Base-by-base conservation (phyloP, 2,113 vertebrate species). In the Chloebia gouldiae region DNA sequence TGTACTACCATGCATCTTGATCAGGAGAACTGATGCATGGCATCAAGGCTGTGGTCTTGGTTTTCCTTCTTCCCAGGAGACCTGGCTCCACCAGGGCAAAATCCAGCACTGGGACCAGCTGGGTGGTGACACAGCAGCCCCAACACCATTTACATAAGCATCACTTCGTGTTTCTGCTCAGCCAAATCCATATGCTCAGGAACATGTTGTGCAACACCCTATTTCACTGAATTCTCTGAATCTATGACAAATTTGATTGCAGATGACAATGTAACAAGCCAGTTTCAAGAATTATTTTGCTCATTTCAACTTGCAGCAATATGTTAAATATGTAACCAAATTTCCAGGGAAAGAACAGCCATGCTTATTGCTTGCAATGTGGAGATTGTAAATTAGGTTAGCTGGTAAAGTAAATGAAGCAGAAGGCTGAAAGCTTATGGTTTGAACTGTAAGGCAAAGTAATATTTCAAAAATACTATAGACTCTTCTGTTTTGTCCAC, bases 41-140 rank as follows among this genome's bases (percentile, higher is more conserved):
- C 40, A 68, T 50, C 42, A 70, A 28, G 24, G 30, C 60, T 71
- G 35, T 80, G n/a, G 15, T 45, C 15, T 78, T 63, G 37, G 14
- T 30, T 15, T 72, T 30, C 42, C 31, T 61, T 15, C 45, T 79
- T 53, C 37, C 57, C 31, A 42, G 63, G 13, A 69, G 13, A 56
- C 4, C 21, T 59, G 47, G 22, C 11, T 88, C 28, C 28, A 28
- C 22, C 28, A 44, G 27, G 50, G 20, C 16, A 22, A 68, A 64
- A 25, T 8, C 37, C 6, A 12, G 6, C 15, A 9, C 0, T 50
- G 59, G 57, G 15, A 30, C 18, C 1, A 3, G 31, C 42, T 83
- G 45, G 11, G 28, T 66, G 54, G 71, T 63, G 69, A 39, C 60
- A 44, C 2, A 27, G 60, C 44, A 61, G 40, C 16, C 24, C 51